phyloP scores from a whole-genome alignment of 2,797 vertebrate genomes.

The Meda fulgida region DNA sequence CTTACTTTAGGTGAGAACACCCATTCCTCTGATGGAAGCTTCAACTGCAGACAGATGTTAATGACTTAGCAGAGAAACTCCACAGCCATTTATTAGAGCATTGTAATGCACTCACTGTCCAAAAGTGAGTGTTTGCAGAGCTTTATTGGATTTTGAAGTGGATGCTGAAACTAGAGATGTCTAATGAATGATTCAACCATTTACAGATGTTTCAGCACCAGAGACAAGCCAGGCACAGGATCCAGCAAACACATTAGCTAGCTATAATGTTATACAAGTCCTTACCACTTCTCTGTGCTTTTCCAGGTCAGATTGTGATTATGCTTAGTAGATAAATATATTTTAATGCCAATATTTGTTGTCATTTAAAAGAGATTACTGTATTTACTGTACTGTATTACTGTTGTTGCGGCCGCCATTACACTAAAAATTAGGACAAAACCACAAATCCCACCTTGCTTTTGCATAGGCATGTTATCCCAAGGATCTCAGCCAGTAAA shows the following conservation, averaged over 20 bases:
- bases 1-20: constrained; percentile 10
- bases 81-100: constrained; percentile 42
- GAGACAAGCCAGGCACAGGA: constrained; percentile 8
- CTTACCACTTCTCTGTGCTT: neutral
- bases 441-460: neutral
- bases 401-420: neutral
- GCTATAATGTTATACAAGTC: constrained; percentile 1
- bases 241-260: constrained; percentile 39
- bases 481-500: constrained; percentile 8
- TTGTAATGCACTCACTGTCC: constrained; percentile 46
- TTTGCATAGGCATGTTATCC: neutral
- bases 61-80: constrained; percentile 38
- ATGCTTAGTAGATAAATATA: constrained; percentile 1
- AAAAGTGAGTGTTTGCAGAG: constrained; percentile 36
- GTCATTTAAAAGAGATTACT: neutral
- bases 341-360: neutral
- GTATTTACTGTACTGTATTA: neutral
- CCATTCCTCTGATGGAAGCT: constrained; percentile 28
- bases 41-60: constrained; percentile 41
- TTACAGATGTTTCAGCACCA: constrained; percentile 43
- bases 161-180: constrained; percentile 50
- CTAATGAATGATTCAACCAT: constrained; percentile 45
- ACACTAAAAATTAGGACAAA: neutral
- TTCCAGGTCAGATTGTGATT: constrained; percentile 2
- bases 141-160: constrained; percentile 51